A percentile compares a stretch with the other conserved stretches of the same genome.
Conservation (phyloP, 2,797 vertebrate genomes). For the Halcyon smyrnensis region DNA sequence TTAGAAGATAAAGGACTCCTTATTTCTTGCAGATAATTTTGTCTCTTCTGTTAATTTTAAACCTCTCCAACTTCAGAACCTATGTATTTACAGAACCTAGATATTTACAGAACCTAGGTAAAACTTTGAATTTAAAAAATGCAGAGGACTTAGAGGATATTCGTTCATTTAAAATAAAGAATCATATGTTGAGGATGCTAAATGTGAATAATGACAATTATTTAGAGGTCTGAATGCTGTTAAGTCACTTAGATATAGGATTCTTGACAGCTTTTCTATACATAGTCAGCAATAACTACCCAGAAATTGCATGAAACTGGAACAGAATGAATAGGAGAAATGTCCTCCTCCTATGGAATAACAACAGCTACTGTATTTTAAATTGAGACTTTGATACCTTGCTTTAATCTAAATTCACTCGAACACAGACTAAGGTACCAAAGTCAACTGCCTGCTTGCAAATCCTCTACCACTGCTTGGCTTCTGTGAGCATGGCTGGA, state of each 20-base stretch:
- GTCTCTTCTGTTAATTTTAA: neutral
- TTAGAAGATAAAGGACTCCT: neutral
- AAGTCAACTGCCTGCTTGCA: neutral
- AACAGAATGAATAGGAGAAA: neutral
- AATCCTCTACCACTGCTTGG: neutral
- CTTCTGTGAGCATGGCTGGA: neutral
- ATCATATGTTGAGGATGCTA: neutral
- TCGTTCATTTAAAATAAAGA: neutral
- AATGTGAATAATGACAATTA: neutral
- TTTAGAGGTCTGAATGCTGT: neutral
- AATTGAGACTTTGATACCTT: neutral
- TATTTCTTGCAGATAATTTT: neutral
- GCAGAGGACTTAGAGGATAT: neutral
- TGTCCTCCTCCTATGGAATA: neutral
- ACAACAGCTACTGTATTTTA: neutral
- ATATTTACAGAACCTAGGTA: neutral
- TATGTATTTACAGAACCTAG: neutral
- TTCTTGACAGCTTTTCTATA: neutral
- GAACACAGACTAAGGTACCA: neutral
- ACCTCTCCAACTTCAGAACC: neutral
- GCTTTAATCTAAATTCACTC: neutral
- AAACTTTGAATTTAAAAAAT: neutral
- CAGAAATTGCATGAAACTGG: neutral
- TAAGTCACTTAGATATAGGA: neutral
- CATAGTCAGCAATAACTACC: neutral